A percentile compares a stretch with the other conserved stretches of the same genome.
Conservation (phyloP, 2,888 invertebrate genomes). For the Morpho helenor region DNA sequence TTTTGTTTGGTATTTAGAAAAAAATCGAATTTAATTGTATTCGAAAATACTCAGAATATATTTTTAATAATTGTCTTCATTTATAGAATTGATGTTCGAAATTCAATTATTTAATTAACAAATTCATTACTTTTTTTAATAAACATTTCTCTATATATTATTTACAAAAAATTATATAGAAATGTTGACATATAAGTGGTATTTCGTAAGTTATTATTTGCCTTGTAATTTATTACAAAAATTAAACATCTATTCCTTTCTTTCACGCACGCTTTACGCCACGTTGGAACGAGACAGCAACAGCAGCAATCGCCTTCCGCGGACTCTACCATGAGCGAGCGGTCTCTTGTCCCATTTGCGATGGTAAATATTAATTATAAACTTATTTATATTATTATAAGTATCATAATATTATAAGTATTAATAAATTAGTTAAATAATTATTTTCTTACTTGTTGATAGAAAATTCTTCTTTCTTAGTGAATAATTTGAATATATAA, state of each 20-base stretch:
- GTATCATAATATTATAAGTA: slow-evolving; percentile 6
- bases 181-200: too few species aligned
- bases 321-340: slow-evolving; percentile 76
- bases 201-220: not conserved
- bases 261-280: slow-evolving; percentile 47
- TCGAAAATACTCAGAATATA: too few species aligned
- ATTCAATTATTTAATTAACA: not conserved
- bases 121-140: not conserved
- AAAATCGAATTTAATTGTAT: too few species aligned
- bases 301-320: slow-evolving; percentile 76
- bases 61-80: too few species aligned
- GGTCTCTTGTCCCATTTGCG: slow-evolving; percentile 72
- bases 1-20: too few species aligned
- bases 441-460: not conserved
- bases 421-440: not conserved
- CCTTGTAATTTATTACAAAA: not conserved
- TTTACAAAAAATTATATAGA: not conserved
- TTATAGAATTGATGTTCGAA: too few species aligned
- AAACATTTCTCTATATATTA: not conserved
- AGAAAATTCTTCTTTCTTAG: not conserved
- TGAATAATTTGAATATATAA: too few species aligned
- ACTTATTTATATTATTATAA: slow-evolving; percentile 24
- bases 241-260: slow-evolving; percentile 32
- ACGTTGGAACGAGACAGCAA: slow-evolving; percentile 56
- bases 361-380: slow-evolving; percentile 72